These are phyloP conservation scores for Sus cebifrons DNA, from an alignment of 2,797 vertebrate species.

Conservation along the genomic window DNA sequence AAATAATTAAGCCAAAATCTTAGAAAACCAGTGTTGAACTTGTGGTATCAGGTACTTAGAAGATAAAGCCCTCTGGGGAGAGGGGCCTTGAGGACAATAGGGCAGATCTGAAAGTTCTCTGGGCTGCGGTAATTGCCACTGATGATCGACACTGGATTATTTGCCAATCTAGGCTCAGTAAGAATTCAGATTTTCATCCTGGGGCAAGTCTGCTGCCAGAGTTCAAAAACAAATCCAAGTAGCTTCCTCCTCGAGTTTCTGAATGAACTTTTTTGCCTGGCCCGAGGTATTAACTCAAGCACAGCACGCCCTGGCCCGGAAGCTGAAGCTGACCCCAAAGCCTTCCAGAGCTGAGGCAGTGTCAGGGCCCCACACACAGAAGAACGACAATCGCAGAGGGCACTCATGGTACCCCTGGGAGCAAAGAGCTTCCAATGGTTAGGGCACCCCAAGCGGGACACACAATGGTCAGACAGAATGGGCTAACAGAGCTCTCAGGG, in stretches of 20 bases:
- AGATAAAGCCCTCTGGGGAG: neutral
- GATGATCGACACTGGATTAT: neutral
- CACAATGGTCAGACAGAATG: neutral
- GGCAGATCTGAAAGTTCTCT: neutral
- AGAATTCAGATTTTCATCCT: neutral
- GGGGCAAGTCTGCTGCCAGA: neutral
- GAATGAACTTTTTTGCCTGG: neutral
- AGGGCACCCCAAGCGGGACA: neutral
- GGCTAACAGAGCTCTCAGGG: neutral
- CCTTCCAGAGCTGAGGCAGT: neutral
- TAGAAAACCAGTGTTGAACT: neutral
- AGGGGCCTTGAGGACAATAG: neutral
- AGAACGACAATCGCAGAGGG: neutral
- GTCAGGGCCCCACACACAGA: neutral
- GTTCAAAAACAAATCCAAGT: neutral
- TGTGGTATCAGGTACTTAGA: neutral
- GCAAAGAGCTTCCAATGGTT: neutral
- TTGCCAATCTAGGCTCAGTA: neutral
- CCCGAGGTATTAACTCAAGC: neutral
- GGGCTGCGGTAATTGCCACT: neutral
- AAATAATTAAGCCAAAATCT: neutral
- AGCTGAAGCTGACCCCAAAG: neutral
- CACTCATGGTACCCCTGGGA: neutral
- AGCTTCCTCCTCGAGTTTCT: neutral
- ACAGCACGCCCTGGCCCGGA: no score